Percentiles rank a stretch among this genome's conserved stretches.
Evolutionary conservation across 2,113 vertebrate species (phyloP).

Genomic region (Prunella fulvescens): DNA sequence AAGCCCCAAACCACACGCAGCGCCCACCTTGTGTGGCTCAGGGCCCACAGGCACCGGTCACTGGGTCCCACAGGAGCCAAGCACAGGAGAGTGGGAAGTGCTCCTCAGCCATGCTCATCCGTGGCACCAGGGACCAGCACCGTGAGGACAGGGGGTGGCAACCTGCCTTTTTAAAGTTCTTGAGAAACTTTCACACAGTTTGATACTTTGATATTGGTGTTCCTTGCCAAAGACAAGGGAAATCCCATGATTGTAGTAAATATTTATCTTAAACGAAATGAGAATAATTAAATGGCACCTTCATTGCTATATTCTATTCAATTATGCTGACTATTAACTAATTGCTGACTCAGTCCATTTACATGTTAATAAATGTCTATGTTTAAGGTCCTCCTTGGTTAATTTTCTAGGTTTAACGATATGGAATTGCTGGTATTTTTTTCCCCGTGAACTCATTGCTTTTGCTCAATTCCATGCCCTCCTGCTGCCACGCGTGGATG

Average conservation of each 20-base stretch:
- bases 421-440: background rate
- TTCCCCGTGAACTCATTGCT: background rate
- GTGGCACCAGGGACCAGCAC: fast-evolving
- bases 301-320: slow-evolving; percentile 44
- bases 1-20: background rate
- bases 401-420: slow-evolving; percentile 9
- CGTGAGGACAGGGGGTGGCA: fast-evolving
- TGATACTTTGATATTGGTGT: background rate
- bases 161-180: background rate
- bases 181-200: background rate
- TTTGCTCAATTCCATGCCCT: background rate
- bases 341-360: slow-evolving; percentile 66
- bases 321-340: slow-evolving; percentile 46
- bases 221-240: background rate
- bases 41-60: fast-evolving
- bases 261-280: slow-evolving; percentile 38
- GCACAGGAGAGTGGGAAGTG: fast-evolving
- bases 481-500: fast-evolving
- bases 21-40: background rate
- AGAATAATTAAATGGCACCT: slow-evolving; percentile 43
- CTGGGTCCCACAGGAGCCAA: background rate
- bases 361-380: slow-evolving; percentile 51
- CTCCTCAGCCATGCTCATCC: background rate
- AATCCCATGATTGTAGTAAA: background rate
- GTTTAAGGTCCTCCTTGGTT: slow-evolving; percentile 5